Conservation (phyloP, 2,888 invertebrate genomes). For the Aromia moschata region DNA sequence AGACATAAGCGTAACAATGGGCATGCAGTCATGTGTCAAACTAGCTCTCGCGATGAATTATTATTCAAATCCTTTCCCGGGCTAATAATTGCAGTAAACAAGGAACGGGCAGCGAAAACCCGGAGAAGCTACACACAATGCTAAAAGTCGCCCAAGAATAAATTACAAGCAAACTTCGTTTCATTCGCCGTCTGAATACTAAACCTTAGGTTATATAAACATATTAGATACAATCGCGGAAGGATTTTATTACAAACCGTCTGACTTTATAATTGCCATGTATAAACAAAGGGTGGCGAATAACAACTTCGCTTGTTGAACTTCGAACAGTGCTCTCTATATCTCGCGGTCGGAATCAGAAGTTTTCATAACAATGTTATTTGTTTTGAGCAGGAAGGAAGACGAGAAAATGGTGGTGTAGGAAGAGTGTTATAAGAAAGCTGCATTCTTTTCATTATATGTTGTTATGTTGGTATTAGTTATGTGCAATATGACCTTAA, state of each 20-base stretch:
- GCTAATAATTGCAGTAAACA: constrained; percentile 60
- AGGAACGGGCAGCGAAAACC: constrained; percentile 56
- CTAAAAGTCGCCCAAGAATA: constrained; percentile 58
- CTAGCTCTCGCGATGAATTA: constrained; percentile 56
- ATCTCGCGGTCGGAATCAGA: too few species aligned
- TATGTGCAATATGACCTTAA: too few species aligned
- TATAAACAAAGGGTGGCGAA: constrained; percentile 25
- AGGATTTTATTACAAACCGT: constrained; percentile 56
- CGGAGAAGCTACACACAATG: constrained; percentile 40
- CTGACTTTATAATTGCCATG: constrained; percentile 56
- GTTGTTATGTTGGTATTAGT: too few species aligned
- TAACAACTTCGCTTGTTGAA: constrained; percentile 13
- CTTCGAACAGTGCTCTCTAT: too few species aligned
- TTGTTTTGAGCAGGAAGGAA: too few species aligned
- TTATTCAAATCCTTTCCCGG: constrained; percentile 58
- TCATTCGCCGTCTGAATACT: constrained; percentile 56
- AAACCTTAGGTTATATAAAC: constrained; percentile 61
- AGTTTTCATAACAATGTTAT: too few species aligned
- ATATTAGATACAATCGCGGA: constrained; percentile 59
- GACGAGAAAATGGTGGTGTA: too few species aligned
- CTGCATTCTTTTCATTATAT: too few species aligned
- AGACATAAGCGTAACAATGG: constrained; percentile 40
- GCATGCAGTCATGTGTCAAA: constrained; percentile 56
- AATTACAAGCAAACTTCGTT: constrained; percentile 58
- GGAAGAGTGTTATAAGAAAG: too few species aligned